Base-by-base conservation (phyloP, 1,140 invertebrate species). In the Cylas formicarius region DNA sequence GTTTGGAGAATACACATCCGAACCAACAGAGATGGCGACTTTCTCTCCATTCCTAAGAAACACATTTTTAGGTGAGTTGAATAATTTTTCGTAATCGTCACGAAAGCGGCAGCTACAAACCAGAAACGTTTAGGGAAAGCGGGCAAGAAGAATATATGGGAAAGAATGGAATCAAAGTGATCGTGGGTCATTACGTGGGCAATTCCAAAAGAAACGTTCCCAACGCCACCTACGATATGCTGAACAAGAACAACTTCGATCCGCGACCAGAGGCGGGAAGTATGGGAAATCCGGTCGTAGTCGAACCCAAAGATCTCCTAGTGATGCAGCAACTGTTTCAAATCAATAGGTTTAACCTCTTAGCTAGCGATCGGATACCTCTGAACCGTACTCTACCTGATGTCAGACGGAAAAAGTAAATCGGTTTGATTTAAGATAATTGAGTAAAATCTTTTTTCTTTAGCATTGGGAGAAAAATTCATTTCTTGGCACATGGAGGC, bases 281-380 rank as follows among this genome's bases (percentile, higher is more conserved):
- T 56, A 79, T 86, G 53, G 90, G 90, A 0, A 71, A 80, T 48
- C 84, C 89, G 2, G 89, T 93, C 9, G 71, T 87, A 16, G 74
- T 92, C 29, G 76, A 81, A 10, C 75, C 80, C 5, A 78, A 79
- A 57, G 84, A 92, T 56, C 70, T 82, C 37, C 70, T 80, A 17
- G 73, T 77, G 56, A 86, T 87, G 73, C 80, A 85, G 55, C 79
- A 84, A 46, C 73, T 92, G 3, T 93, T 84, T 63, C 75, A 81
- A 54, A 82, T 94, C 27, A 92, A 95, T 67, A 78, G 84, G 24
- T 95, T 93, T 61, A 94, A 95, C 68, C 70, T 95, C 45, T 69
- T 93, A 67, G 91, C 87, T 21, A 91, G 89, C 63, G 93, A 97
- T 71, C 77, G 80, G 51, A 93, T 96, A 59, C 85, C 90, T 8